Base-by-base conservation (phyloP, 2,113 vertebrate species). In the Cryptomyrus ogoouensis region DNA sequence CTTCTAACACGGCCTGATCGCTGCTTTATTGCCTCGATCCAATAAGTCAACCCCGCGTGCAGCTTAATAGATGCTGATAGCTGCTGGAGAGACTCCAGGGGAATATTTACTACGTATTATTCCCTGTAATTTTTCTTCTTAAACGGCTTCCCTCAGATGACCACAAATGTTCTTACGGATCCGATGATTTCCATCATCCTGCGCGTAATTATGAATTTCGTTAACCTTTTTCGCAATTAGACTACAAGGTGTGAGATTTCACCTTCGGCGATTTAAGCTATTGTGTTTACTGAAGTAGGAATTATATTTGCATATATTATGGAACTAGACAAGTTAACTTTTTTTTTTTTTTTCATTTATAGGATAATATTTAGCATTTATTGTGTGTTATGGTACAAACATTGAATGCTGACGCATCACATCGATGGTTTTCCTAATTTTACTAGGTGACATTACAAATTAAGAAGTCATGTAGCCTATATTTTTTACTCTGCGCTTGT, bases 51-150 rank as follows among this genome's bases (percentile, higher is more conserved):
- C 12, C 13, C 74, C 83, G 47, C 5, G 35, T 12, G 31, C 83
- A 83, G 47, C 50, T 39, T 83, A 80, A 87, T 74, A 49, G 31
- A 58, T 46, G 88, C 27, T 83, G 83, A 4, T 49, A 58, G 89
- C 9, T 5, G 66, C 27, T 6, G n/a, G 49, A 89, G 2, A 46
- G 77, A 80, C 39, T 89, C 44, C n/a, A 52, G 74, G 31, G 56
- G 58, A 91, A 66, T 52, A 89, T 84, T 84, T 49, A 56, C 35
- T 88, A 89, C 88, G 84, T 46, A 88, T 88, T 74, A n/a, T 86
- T 35, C 6, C 15, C 83, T 90, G 35, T 58, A 42, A 66, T 89
- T 66, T 87, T 56, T 42, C 83, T n/a, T 88, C 66, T 56, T 50
- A 87, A 87, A 87, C 50, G 46, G 50, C 42, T 47, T 31, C 31